These are phyloP conservation scores for Pterobdella sp. DNA, from an alignment of 2,888 invertebrate genomes.

Conservation along the genomic window DNA sequence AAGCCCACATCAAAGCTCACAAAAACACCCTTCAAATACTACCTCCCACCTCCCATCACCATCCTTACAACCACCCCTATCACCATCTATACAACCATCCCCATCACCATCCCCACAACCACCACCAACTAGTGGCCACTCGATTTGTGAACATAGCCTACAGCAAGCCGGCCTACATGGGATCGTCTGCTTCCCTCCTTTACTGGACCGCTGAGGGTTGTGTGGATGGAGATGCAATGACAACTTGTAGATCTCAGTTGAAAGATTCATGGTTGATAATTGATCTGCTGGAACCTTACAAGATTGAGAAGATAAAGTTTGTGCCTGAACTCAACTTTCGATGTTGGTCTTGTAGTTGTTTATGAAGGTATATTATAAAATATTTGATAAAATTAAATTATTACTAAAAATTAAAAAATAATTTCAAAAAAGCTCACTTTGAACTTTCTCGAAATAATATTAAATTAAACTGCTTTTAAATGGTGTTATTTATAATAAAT, in stretches of 20 bases:
- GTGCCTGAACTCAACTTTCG: neutral
- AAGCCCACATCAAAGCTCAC: no score
- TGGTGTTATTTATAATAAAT: neutral
- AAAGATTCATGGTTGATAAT: neutral
- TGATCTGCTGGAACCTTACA: neutral
- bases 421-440: neutral
- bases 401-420: neutral
- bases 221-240: neutral
- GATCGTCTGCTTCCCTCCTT: neutral
- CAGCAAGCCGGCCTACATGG: constrained; percentile 10
- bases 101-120: no score
- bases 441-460: neutral
- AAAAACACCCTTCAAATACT: no score
- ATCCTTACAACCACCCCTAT: no score
- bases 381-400: neutral
- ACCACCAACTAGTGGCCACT: no score
- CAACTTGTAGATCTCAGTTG: neutral
- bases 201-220: neutral
- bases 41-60: no score
- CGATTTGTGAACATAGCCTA: neutral
- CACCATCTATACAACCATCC: no score
- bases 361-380: neutral
- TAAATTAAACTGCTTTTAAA: neutral
- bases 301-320: neutral
- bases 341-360: neutral